Base-by-base conservation (phyloP, 1,140 invertebrate genomes). In the Sitobion miscanthi region DNA sequence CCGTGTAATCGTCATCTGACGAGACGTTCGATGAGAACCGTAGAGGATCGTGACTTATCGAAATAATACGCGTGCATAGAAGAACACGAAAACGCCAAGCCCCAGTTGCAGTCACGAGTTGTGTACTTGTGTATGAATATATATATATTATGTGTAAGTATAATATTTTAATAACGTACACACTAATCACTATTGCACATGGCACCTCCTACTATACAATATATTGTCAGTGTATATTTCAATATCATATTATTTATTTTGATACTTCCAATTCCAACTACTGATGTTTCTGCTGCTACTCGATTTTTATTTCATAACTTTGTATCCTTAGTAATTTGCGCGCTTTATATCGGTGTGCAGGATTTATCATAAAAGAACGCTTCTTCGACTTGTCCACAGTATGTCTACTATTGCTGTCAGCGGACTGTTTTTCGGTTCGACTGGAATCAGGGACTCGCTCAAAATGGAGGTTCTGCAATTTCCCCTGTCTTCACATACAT, bases 21-120 rank as follows among this genome's bases (percentile, higher is more conserved):
- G 30, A n/a, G n/a, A 77, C 62, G 62, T 69, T n/a, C 62, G 62
- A 77, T 77, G 62, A 77, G 62, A 77, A 77, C 62, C 83, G 42
- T 86, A 42, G 83, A 86, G 11, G 83, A 86, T 86, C 83, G 83
- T 86, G 83, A 86, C 83, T 86, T 86, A 86, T 86, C 42, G 83
- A 86, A 86, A 86, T 86, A 86, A 77, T 35, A 77, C 62, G 62
- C 30, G n/a, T n/a, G 30, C 21, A 69, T 77, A 35, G 62, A 62
- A 30, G 62, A 20, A 20, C 57, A 62, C 57, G 57, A 62, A 25
- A 11, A 62, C 62, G 62, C n/a, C 62, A 17, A 77, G 62, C 62
- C 62, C n/a, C 62, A 77, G 62, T 77, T 35, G 62, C 62, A 77
- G 62, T 77, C 62, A 77, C 62, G 62, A 77, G 62, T 77, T n/a